These are phyloP conservation scores for Amphipyra tragopoginis DNA, from an alignment of 2,888 invertebrate genomes.

Conservation along the genomic window DNA sequence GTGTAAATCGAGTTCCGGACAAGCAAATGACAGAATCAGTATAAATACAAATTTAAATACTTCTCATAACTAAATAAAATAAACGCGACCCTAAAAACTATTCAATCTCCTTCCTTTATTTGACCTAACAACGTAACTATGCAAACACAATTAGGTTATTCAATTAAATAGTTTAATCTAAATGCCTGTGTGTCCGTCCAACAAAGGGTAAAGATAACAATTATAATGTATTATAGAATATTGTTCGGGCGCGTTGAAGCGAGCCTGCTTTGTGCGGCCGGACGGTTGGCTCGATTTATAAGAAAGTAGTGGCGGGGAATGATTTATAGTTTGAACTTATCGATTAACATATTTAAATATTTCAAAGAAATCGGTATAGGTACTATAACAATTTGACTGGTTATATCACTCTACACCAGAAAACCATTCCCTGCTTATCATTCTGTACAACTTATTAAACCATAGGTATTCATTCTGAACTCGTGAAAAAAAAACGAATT, in stretches of 20 bases:
- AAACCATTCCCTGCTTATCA: no score
- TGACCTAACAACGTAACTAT: slow-evolving; percentile 26
- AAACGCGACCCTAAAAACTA: not conserved
- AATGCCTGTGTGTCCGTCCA: slow-evolving; percentile 65
- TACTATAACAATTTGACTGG: no score
- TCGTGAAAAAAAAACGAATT: no score
- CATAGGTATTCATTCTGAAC: no score
- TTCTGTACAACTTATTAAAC: no score
- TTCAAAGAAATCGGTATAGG: no score
- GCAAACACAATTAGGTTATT: slow-evolving; percentile 40
- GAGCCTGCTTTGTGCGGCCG: slow-evolving; percentile 62
- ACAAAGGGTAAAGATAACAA: slow-evolving; percentile 74
- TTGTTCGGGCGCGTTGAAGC: slow-evolving; percentile 71
- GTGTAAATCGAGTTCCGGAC: no score
- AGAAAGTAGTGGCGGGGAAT: not conserved
- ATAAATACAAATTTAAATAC: no score
- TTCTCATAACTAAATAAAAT: not conserved
- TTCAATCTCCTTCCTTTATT: slow-evolving; percentile 9
- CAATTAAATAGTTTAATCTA: slow-evolving; percentile 68
- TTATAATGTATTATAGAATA: slow-evolving; percentile 69
- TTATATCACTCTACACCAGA: no score
- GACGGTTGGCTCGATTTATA: slow-evolving; percentile 35
- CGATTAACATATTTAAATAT: no score
- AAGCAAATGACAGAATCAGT: no score
- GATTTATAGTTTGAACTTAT: no score